Percentiles rank a stretch among this genome's conserved stretches.
phyloP scores from a whole-genome alignment of 2,113 vertebrate species.

The Noctilio leporinus region DNA sequence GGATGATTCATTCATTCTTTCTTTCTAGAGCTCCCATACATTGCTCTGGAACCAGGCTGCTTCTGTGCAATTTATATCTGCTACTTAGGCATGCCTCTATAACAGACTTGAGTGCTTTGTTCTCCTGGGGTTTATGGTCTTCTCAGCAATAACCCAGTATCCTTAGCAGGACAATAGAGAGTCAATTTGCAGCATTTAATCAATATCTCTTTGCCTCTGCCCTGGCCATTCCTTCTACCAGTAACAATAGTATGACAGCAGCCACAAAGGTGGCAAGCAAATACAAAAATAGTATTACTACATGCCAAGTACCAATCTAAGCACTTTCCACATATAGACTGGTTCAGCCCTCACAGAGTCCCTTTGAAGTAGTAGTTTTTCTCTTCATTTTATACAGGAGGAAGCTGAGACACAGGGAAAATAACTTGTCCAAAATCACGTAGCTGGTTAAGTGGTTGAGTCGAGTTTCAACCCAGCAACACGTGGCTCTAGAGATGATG shows the following conservation, averaged over 20 bases:
- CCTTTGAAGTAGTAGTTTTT: background rate
- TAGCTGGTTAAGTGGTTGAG: background rate
- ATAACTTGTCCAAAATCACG: background rate
- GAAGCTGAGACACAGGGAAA: background rate
- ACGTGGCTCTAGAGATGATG: fast-evolving
- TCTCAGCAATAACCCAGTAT: background rate
- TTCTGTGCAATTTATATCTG: background rate
- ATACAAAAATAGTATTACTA: background rate
- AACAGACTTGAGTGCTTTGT: background rate
- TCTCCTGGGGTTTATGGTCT: background rate
- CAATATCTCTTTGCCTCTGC: background rate
- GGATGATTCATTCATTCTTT: background rate
- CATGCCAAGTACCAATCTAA: background rate
- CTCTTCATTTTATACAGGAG: background rate
- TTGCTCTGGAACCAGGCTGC: background rate
- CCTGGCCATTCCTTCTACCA: background rate
- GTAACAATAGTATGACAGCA: background rate
- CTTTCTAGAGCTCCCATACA: background rate
- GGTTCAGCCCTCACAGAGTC: background rate
- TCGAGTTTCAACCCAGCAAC: background rate
- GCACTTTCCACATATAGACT: background rate
- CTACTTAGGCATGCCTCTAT: background rate
- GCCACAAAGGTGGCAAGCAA: background rate
- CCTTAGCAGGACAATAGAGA: background rate
- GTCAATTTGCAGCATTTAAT: background rate